phyloP scores from a whole-genome alignment of 2,113 vertebrate species.

The Ursus arctos region DNA sequence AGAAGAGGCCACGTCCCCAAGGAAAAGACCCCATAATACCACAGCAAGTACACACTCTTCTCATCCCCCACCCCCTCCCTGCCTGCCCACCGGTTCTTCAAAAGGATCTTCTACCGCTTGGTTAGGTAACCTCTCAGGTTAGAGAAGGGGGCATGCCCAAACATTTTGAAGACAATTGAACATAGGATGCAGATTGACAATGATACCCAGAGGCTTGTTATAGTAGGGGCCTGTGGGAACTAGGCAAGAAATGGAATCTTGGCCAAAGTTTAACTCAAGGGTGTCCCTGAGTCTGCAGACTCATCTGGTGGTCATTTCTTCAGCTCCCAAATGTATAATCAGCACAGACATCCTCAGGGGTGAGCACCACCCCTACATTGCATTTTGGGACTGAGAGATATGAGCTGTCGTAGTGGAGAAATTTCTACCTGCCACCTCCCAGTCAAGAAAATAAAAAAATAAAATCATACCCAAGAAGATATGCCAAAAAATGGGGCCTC shows the following conservation, averaged over 20 bases:
- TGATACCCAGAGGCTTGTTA: background rate
- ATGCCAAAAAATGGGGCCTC: background rate
- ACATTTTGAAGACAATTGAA: background rate
- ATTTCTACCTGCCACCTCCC: background rate
- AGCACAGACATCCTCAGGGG: background rate
- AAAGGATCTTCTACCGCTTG: background rate
- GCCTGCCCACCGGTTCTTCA: background rate
- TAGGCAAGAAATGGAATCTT: background rate
- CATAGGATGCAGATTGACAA: background rate
- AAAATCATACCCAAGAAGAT: background rate
- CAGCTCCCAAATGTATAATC: background rate
- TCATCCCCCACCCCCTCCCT: too few relatives aligned
- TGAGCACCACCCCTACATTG: background rate
- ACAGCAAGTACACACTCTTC: background rate
- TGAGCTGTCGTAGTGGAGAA: background rate
- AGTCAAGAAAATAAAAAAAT: constrained; percentile 42
- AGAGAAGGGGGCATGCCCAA: background rate
- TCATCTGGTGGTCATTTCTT: background rate
- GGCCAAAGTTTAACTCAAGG: background rate
- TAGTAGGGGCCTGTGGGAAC: too few relatives aligned
- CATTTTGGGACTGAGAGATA: background rate
- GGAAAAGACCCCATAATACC: background rate
- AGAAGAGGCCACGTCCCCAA: background rate
- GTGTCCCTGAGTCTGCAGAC: background rate
- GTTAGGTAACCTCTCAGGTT: background rate